Base-by-base conservation (phyloP, 2,797 vertebrate genomes). In the Megalops cyprinoides region DNA sequence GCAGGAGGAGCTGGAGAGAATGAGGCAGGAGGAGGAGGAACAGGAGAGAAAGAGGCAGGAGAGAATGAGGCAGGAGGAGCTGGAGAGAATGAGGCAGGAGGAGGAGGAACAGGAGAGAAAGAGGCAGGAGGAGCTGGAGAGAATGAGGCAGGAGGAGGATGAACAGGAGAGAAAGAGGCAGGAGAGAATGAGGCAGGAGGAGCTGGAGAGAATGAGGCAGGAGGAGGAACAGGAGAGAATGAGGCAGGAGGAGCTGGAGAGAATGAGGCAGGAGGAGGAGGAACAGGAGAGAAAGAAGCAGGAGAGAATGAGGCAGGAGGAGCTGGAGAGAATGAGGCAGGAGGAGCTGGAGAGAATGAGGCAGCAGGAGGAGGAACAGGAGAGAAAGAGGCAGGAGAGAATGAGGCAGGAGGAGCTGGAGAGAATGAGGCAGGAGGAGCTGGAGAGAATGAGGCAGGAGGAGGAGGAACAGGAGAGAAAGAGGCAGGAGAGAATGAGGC, bases 361-460 rank as follows among this genome's bases (percentile, higher is more conserved):
- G 23, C 14, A 55, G 1, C 34, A 69, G 31, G 78, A 14, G 10
- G 78, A 37, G 0, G 76, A 75, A 73, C 46, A 48, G 28, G 79
- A 65, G 56, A 79, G 81, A 48, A 79, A 74, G 42, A 25, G 58
- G 37, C 82, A 79, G 65, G 78, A 90, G 48, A 65, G 82, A 77
- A 77, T 46, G 31, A 81, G 14, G 48, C 62, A 77, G 56, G 74
- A 31, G 15, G 55, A 25, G 0, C n/a, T 89, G 58, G 56, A 82
- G 78, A 76, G 48, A 18, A 77, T 25, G 37, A 53, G 76, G 56
- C 53, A 44, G n/a, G 60, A 5, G 3, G 31, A 82, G 4, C 74
- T 73, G 23, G 55, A 80, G 51, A n/a, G 34, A 1, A 44, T 56
- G 0, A 8, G 62, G 25, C 14, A 55, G 1, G 34, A 69, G 31